Evolutionary conservation across 2,888 invertebrate species (phyloP).

Genomic region (Melinopterus prodromus): DNA sequence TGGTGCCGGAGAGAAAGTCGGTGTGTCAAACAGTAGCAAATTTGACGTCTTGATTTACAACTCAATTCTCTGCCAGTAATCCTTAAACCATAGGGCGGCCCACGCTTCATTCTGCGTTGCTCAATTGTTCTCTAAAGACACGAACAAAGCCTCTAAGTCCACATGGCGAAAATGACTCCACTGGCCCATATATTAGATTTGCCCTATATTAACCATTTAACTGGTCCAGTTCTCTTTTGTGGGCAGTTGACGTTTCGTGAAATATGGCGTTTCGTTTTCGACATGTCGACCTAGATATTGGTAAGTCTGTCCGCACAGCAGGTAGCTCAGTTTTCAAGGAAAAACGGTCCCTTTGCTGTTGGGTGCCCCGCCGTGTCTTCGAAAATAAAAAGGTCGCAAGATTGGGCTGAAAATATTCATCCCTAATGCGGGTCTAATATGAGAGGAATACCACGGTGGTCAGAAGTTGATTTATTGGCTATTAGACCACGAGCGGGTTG

Average conservation of each 20-base stretch:
- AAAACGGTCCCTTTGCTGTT: slow-evolving; percentile 24
- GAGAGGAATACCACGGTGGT: slow-evolving; percentile 32
- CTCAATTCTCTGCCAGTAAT: not conserved
- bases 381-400: slow-evolving; percentile 32
- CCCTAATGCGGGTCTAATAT: slow-evolving; percentile 20
- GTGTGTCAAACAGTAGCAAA: not conserved
- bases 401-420: slow-evolving; percentile 30
- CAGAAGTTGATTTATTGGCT: slow-evolving; percentile 34
- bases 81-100: not conserved
- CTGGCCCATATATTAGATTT: slow-evolving; percentile 25
- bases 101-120: not conserved
- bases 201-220: slow-evolving; percentile 13
- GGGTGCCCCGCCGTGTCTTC: slow-evolving; percentile 22
- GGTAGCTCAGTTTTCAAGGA: slow-evolving; percentile 5
- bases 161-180: not conserved
- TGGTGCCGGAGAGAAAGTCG: too few relatives aligned
- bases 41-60: not conserved
- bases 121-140: not conserved
- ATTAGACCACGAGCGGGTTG: slow-evolving; percentile 21
- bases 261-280: slow-evolving; percentile 32
- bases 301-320: slow-evolving; percentile 15
- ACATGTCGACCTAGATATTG: slow-evolving; percentile 28
- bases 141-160: not conserved
- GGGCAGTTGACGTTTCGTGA: slow-evolving; percentile 31
- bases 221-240: slow-evolving; percentile 23